Conservation (phyloP, 2,888 invertebrate species). For the Anoplius nigerrimus region DNA sequence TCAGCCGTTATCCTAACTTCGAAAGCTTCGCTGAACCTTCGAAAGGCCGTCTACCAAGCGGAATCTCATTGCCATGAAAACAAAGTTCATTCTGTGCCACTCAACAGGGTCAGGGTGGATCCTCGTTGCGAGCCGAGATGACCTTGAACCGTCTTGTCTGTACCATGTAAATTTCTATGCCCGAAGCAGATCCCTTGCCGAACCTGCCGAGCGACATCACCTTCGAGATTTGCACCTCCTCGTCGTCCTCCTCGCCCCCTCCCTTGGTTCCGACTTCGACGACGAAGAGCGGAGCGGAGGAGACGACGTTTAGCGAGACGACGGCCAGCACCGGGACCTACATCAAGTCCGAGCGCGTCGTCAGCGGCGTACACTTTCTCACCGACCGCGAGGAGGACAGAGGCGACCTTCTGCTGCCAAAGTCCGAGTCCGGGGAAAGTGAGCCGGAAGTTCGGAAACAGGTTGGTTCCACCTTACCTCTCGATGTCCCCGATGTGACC, state of each 20-base stretch:
- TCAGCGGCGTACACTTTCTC: slow-evolving; percentile 69
- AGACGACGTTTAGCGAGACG: slow-evolving; percentile 33
- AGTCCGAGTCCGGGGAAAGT: slow-evolving; percentile 58
- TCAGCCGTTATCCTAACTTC: too few relatives aligned
- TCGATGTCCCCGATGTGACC: too few relatives aligned
- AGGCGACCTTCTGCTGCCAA: slow-evolving; percentile 51
- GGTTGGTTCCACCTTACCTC: slow-evolving; percentile 67
- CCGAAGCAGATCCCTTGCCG: slow-evolving; percentile 53
- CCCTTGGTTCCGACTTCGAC: slow-evolving; percentile 26
- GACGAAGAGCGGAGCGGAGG: slow-evolving; percentile 36
- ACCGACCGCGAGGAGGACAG: slow-evolving; percentile 67
- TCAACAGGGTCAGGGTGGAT: too few relatives aligned
- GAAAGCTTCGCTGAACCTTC: too few relatives aligned
- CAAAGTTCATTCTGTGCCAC: too few relatives aligned
- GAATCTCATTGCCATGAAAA: too few relatives aligned
- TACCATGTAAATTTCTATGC: too few relatives aligned
- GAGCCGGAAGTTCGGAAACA: slow-evolving; percentile 73
- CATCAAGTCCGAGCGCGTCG: slow-evolving; percentile 60
- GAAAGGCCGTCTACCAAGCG: too few relatives aligned
- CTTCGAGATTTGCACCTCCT: slow-evolving; percentile 69
- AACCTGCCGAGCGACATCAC: slow-evolving; percentile 70
- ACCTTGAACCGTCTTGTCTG: too few relatives aligned
- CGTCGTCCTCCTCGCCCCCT: slow-evolving; percentile 51
- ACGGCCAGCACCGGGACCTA: slow-evolving; percentile 25
- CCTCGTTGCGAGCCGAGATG: too few relatives aligned